These are phyloP conservation scores for Xanthia togata DNA, from an alignment of 2,888 invertebrate species.

Conservation along the genomic window DNA sequence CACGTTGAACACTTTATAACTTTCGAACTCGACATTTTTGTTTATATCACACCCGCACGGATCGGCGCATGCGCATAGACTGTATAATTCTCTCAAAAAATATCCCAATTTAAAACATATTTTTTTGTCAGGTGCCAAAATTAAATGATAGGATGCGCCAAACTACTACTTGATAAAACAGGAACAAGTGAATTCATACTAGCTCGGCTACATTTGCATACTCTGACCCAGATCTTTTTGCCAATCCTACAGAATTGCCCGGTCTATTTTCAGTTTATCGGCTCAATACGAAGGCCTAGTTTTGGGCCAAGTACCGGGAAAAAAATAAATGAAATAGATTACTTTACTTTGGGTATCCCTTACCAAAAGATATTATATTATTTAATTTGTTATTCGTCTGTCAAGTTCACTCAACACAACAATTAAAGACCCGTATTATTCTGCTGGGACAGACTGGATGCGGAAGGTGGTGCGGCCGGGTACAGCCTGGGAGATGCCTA, in stretches of 20 bases:
- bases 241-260: conserved; percentile 13
- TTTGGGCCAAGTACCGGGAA: not conserved
- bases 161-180: conserved; percentile 15
- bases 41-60: too few relatives aligned
- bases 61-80: too few relatives aligned
- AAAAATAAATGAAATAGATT: not conserved
- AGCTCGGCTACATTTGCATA: conserved; percentile 4
- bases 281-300: conserved; percentile 1
- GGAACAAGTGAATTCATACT: conserved; percentile 24
- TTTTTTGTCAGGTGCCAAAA: conserved; percentile 15
- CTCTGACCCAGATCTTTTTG: conserved; percentile 30
- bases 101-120: not conserved
- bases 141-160: conserved; percentile 21
- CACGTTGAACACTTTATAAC: too few relatives aligned
- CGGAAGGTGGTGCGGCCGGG: too few relatives aligned
- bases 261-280: conserved; percentile 23
- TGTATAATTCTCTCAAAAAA: not conserved
- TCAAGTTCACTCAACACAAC: not conserved
- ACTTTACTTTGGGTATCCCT: not conserved
- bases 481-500: too few relatives aligned
- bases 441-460: too few relatives aligned
- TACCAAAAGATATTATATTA: not conserved
- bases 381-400: not conserved
- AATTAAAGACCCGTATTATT: not conserved
- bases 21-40: too few relatives aligned